Conservation (phyloP, 2,888 invertebrate species). For the Caenorhabditis uteleia region DNA sequence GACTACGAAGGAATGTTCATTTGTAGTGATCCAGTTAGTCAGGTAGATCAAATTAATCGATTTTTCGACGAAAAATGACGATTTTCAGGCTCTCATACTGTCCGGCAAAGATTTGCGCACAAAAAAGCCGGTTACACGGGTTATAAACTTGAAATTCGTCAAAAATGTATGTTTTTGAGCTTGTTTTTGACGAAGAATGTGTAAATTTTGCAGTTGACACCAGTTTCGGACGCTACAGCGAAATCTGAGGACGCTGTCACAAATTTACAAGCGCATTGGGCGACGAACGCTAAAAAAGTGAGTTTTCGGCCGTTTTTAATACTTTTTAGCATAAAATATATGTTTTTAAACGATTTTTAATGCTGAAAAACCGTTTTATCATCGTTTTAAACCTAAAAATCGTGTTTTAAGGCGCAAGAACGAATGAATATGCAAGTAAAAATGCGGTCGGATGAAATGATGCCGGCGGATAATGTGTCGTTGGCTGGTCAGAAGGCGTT, state of each 20-base stretch:
- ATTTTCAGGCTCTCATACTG: slow-evolving; percentile 41
- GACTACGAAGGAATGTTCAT: neutral
- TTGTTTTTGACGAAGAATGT: neutral
- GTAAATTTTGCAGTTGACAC: slow-evolving; percentile 12
- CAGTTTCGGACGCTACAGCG: slow-evolving; percentile 1
- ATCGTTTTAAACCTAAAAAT: too few species aligned
- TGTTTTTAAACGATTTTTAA: neutral
- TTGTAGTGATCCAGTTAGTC: neutral
- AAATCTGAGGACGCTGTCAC: neutral
- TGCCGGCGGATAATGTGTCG: slow-evolving; percentile 7
- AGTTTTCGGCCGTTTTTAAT: neutral
- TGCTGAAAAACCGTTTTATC: too few species aligned
- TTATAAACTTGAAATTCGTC: slow-evolving; percentile 42
- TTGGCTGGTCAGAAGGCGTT: slow-evolving; percentile 41
- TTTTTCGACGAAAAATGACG: neutral
- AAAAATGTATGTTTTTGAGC: slow-evolving; percentile 28
- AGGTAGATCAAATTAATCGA: neutral
- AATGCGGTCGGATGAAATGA: slow-evolving; percentile 4
- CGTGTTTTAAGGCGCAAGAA: neutral
- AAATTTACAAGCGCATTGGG: neutral
- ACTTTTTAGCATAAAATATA: neutral
- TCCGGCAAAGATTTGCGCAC: slow-evolving; percentile 18
- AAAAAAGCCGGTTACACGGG: slow-evolving; percentile 34
- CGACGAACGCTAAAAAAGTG: slow-evolving; percentile 1
- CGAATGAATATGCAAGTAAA: slow-evolving; percentile 4